Base-by-base conservation (phyloP, 2,113 vertebrate genomes). In the Zosterops pallidus region DNA sequence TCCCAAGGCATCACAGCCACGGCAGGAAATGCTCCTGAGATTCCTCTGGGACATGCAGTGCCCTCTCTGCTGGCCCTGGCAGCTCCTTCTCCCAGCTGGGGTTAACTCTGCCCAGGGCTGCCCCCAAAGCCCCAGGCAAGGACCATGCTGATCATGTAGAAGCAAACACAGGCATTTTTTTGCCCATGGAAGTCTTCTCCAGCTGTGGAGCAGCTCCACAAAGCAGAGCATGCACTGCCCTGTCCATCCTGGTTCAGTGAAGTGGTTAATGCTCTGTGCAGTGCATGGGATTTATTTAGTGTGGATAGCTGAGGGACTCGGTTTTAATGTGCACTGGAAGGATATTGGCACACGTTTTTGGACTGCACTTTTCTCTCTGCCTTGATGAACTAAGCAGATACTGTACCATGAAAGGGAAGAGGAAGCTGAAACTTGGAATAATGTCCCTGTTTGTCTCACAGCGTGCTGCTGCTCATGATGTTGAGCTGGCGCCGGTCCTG, bases 331-430 rank as follows among this genome's bases (percentile, higher is more conserved):
- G 70, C 85, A 9, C 85, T 97, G 95, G 94, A 93, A 97, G 94
- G 96, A 95, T 96, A 94, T 29, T 96, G 94, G 95, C 97, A 97
- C 76, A 69, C 25, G 1, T 56, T 96, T 95, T 94, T 95, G 95
- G 96, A 84, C 78, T 21, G 72, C 44, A 21, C 15, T 1, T 86
- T 47, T 89, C 81, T 92, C 84, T 96, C 86, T 94, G 92, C 87
- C 93, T 92, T 95, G 93, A 96, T 96, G 92, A 96, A 94, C 92
- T 96, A 95, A 97, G 90, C 97, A 97, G 96, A 97, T 84, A 87
- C 88, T 75, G 85, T 83, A 85, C 86, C 90, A 83, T 90, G 95
- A 91, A 96, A 97, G 91, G 86, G 62, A 94, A 96, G 76, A 94
- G 92, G 90, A 96, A 89, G 95, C 69, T 57, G 79, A 76, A 92